Percentiles rank a stretch among this genome's conserved stretches.
phyloP scores from a whole-genome alignment of 2,797 vertebrate genomes.

The Vireo griseus region DNA sequence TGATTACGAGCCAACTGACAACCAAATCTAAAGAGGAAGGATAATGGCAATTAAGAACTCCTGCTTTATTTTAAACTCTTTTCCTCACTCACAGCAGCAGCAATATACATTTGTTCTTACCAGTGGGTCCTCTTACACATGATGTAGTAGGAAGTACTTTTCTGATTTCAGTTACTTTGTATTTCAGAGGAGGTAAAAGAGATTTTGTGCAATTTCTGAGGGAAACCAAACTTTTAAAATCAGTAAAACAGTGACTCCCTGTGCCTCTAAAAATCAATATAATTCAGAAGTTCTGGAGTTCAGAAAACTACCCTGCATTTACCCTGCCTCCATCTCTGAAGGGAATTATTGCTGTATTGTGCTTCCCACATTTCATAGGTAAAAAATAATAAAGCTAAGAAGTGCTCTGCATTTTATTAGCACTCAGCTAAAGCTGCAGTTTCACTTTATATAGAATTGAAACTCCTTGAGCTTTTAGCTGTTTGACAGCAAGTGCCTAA shows the following conservation, averaged over 20 bases:
- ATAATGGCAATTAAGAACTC: background rate
- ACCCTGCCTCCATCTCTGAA: background rate
- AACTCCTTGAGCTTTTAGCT: slow-evolving; percentile 26
- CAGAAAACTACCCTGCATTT: background rate
- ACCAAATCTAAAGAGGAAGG: background rate
- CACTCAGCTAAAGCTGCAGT: slow-evolving; percentile 2
- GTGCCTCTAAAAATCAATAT: background rate
- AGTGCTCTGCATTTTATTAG: background rate
- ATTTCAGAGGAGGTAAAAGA: background rate
- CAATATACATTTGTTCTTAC: background rate
- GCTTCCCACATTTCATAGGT: background rate
- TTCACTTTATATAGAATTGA: slow-evolving; percentile 59
- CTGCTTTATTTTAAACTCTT: background rate
- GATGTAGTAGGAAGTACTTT: background rate
- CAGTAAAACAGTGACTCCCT: background rate
- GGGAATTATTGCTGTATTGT: background rate
- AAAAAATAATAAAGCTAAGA: background rate
- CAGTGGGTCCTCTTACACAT: background rate
- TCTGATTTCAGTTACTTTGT: background rate
- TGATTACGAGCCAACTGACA: background rate
- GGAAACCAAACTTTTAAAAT: background rate
- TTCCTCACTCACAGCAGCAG: background rate
- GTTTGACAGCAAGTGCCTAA: background rate
- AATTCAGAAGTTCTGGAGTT: background rate
- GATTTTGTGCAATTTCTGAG: background rate